phyloP scores from a whole-genome alignment of 2,888 invertebrate species.

The Trisateles emortualis region DNA sequence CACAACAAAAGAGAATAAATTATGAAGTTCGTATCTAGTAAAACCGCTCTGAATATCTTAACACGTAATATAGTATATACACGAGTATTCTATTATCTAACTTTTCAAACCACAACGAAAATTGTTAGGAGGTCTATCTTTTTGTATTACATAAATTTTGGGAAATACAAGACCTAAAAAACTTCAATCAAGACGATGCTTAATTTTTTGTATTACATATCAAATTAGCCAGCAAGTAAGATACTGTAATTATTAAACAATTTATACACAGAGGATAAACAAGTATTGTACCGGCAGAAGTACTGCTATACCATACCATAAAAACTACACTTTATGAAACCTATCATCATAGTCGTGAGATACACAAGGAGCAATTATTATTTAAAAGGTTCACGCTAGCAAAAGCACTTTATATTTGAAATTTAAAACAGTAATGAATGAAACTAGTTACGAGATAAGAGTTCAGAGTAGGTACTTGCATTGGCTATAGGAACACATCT shows the following conservation, averaged over 20 bases:
- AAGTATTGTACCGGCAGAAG: not conserved
- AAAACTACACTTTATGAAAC: conserved; percentile 12
- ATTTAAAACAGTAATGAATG: conserved; percentile 55
- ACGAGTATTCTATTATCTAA: too few species aligned
- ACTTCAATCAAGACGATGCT: too few species aligned
- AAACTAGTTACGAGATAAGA: conserved; percentile 59
- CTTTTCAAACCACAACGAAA: too few species aligned
- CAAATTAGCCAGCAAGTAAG: too few species aligned
- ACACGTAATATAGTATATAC: too few species aligned
- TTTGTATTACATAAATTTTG: too few species aligned
- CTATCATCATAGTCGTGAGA: conserved; percentile 36
- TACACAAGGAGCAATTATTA: conserved; percentile 27
- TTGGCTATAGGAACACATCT: conserved; percentile 47
- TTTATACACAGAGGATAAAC: not conserved
- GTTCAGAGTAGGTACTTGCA: conserved; percentile 38
- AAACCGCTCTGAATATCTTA: too few species aligned
- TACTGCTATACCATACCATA: not conserved
- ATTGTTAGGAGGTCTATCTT: too few species aligned
- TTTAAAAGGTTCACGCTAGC: conserved; percentile 38
- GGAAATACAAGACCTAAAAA: too few species aligned
- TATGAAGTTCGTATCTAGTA: too few species aligned
- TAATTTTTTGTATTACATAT: too few species aligned
- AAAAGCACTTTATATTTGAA: conserved; percentile 42
- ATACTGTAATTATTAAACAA: not conserved
- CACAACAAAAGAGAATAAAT: too few species aligned